Evolutionary conservation across 1,140 invertebrate species (phyloP).

Genomic region (Brachionus paranguensis): DNA sequence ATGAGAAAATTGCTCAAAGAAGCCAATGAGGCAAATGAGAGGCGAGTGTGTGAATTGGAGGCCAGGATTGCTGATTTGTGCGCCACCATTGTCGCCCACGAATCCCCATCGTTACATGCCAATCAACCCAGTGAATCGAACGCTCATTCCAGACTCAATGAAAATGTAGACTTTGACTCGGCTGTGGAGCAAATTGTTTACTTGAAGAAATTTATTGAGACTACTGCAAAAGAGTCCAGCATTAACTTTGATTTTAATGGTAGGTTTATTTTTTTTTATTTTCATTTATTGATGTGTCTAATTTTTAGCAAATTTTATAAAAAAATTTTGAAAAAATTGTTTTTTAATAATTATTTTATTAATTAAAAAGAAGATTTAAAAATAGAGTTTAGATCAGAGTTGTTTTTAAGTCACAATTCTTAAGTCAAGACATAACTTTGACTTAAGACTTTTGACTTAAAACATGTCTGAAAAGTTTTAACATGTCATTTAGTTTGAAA

Average conservation of each 20-base stretch:
- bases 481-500: too few relatives aligned
- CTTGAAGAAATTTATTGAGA: constrained; percentile 19
- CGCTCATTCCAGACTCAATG: background rate
- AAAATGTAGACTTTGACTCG: background rate
- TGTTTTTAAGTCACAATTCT: too few relatives aligned
- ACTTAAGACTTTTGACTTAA: too few relatives aligned
- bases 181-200: constrained; percentile 2
- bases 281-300: background rate
- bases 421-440: too few relatives aligned
- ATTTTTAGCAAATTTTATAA: too few relatives aligned
- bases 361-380: too few relatives aligned
- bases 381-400: too few relatives aligned
- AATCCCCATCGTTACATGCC: background rate
- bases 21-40: background rate
- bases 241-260: constrained; percentile 23
- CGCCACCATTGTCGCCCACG: background rate
- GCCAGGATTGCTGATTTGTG: background rate
- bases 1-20: background rate
- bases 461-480: too few relatives aligned
- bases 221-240: background rate
- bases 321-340: too few relatives aligned
- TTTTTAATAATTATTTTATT: too few relatives aligned
- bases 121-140: background rate
- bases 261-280: background rate
- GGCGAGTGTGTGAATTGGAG: background rate